phyloP scores from a whole-genome alignment of 1,140 invertebrate genomes.

The Formica selysi region DNA sequence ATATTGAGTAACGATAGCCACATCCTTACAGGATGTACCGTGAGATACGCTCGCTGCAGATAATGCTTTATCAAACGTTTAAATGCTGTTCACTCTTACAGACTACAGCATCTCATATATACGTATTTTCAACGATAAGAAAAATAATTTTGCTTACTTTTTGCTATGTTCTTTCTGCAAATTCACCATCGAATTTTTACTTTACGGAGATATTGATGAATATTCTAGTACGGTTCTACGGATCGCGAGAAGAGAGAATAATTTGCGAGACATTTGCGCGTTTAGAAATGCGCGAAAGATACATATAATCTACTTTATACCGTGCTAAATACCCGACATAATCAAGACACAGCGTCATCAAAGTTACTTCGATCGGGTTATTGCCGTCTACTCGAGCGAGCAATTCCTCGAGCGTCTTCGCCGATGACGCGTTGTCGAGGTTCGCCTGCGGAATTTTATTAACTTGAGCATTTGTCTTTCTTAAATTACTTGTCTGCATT shows the following conservation, averaged over 20 bases:
- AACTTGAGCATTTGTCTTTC: background rate
- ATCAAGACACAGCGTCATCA: background rate
- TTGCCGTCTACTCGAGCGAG: background rate
- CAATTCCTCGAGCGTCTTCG: constrained; percentile 27
- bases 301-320: too few species aligned
- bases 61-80: constrained; percentile 46
- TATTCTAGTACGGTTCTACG: too few species aligned
- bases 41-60: constrained; percentile 26
- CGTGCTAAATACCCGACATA: background rate
- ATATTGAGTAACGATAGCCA: background rate
- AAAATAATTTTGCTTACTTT: too few species aligned
- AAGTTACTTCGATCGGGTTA: constrained; percentile 17
- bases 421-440: constrained; percentile 31
- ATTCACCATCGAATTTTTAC: too few species aligned
- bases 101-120: background rate
- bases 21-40: constrained; percentile 30
- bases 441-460: constrained; percentile 23
- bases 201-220: too few species aligned
- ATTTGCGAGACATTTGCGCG: too few species aligned
- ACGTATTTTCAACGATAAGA: too few species aligned
- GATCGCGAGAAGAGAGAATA: too few species aligned
- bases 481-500: constrained; percentile 7
- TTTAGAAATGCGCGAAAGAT: too few species aligned
- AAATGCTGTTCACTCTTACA: background rate
- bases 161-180: too few species aligned